Conservation (phyloP, 92 coral and sea anemone genomes). For the Palythoa caribaeorum region DNA sequence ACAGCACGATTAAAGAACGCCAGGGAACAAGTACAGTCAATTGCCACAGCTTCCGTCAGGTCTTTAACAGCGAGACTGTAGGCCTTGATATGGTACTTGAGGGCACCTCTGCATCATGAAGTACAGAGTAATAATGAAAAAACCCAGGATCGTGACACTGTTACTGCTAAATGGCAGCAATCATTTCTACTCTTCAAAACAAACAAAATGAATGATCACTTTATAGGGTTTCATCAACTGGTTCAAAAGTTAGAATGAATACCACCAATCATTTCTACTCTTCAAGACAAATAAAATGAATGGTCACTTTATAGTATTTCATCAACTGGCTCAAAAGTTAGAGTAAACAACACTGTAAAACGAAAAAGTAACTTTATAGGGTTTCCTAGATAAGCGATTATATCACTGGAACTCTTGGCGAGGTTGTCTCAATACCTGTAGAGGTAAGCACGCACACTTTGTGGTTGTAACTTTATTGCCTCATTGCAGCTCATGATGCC, state of each 20-base stretch:
- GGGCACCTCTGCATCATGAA: constrained; percentile 79
- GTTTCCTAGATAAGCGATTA: neutral
- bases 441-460: constrained; percentile 92
- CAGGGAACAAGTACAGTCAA: constrained; percentile 94
- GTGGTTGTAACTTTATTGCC: constrained; percentile 96
- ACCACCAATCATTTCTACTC: no score
- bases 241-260: no score
- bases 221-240: no score
- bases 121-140: neutral
- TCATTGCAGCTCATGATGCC: constrained; percentile 99
- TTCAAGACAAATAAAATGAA: no score
- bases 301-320: no score
- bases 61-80: constrained; percentile 97
- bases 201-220: no score
- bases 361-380: neutral
- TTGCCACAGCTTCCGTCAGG: constrained; percentile 97
- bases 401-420: neutral
- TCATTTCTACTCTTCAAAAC: no score
- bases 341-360: no score
- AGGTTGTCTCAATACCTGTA: constrained; percentile 74
- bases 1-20: constrained; percentile 99
- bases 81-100: constrained; percentile 95
- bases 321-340: no score
- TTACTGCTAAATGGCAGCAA: no score
- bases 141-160: neutral